Conservation (phyloP, 2,888 invertebrate species). For the Spodoptera exigua region DNA sequence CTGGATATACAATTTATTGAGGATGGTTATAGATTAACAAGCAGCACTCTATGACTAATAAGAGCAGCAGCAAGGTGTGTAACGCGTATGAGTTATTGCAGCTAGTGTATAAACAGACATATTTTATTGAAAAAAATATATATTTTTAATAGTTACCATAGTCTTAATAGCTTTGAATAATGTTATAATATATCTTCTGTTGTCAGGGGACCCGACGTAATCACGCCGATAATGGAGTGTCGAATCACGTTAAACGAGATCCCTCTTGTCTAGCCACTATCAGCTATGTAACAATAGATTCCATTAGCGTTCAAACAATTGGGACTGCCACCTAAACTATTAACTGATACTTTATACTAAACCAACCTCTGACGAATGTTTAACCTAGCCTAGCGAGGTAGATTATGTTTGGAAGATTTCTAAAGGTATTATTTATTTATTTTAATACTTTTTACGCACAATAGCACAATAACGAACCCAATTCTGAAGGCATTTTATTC, state of each 20-base stretch:
- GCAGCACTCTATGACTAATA: too few species aligned
- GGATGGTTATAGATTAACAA: too few species aligned
- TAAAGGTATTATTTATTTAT: neutral
- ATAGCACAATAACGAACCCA: too few species aligned
- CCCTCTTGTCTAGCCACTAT: conserved; percentile 59
- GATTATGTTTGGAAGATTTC: conserved; percentile 30
- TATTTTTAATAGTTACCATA: conserved; percentile 9
- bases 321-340: conserved; percentile 55
- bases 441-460: too few species aligned
- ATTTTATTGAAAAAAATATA: conserved; percentile 44
- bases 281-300: conserved; percentile 67
- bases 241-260: conserved; percentile 61
- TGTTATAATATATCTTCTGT: conserved; percentile 36
- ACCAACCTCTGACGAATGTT: conserved; percentile 39
- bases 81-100: too few species aligned
- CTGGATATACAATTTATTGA: too few species aligned
- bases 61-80: too few species aligned
- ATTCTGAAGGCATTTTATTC: too few species aligned
- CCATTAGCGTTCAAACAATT: conserved; percentile 70
- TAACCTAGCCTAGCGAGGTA: conserved; percentile 29
- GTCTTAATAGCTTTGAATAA: conserved; percentile 43
- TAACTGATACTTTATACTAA: conserved; percentile 58
- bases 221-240: conserved; percentile 63
- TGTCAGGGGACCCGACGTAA: conserved; percentile 56
- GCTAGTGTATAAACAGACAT: too few species aligned